Evolutionary conservation across 1,140 invertebrate species (phyloP).

Genomic region (Thalassaphorura encarpata): DNA sequence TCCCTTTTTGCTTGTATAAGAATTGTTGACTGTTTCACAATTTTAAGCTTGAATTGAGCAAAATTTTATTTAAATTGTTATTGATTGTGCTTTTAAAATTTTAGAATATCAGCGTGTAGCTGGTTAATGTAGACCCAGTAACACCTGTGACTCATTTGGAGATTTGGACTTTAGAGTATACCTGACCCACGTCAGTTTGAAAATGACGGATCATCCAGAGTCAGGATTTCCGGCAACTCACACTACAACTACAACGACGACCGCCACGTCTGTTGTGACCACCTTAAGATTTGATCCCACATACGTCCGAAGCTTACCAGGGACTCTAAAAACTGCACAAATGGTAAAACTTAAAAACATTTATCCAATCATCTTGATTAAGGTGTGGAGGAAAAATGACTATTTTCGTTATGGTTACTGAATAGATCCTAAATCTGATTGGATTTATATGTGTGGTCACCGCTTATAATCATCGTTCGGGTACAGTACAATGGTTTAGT

Average conservation of each 20-base stretch:
- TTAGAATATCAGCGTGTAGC: too few relatives aligned
- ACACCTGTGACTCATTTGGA: too few relatives aligned
- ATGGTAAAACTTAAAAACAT: constrained; percentile 46
- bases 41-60: too few relatives aligned
- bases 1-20: too few relatives aligned
- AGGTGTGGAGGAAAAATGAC: constrained; percentile 5
- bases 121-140: too few relatives aligned
- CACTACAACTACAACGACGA: neutral
- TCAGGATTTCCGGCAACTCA: too few relatives aligned
- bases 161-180: too few relatives aligned
- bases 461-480: constrained; percentile 44
- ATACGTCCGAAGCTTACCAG: constrained; percentile 59
- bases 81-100: too few relatives aligned
- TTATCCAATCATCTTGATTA: neutral
- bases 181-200: too few relatives aligned
- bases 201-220: too few relatives aligned
- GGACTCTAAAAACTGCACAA: constrained; percentile 64
- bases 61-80: too few relatives aligned
- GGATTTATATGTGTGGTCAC: constrained; percentile 72
- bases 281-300: constrained; percentile 56
- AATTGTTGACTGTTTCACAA: too few relatives aligned
- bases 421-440: constrained; percentile 61
- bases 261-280: neutral
- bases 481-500: constrained; percentile 57
- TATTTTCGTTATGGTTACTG: constrained; percentile 4